Evolutionary conservation across 1,140 invertebrate genomes (phyloP).

Genomic region (Pomacea maculata): DNA sequence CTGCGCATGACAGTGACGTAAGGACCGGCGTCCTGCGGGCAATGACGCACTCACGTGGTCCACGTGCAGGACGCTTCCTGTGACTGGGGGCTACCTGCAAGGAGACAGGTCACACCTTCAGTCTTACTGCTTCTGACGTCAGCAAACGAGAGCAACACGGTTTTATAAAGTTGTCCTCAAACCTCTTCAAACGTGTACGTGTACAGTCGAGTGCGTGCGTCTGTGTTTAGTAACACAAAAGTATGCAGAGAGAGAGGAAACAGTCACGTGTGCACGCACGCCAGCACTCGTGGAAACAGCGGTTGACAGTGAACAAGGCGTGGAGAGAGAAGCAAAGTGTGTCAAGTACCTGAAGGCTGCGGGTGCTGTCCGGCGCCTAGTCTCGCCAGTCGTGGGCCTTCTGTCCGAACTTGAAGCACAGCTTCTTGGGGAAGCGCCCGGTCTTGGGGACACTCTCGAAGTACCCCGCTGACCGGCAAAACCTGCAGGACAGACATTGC

Average conservation of each 20-base stretch:
- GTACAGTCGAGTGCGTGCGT: too few species aligned
- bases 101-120: too few species aligned
- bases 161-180: too few species aligned
- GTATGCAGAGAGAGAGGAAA: background rate
- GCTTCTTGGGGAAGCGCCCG: slow-evolving; percentile 69
- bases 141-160: too few species aligned
- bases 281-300: background rate
- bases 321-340: background rate
- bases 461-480: slow-evolving; percentile 52
- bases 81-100: too few species aligned
- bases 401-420: slow-evolving; percentile 67
- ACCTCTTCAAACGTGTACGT: background rate
- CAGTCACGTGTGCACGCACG: background rate
- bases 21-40: too few species aligned
- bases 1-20: too few species aligned
- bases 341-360: background rate
- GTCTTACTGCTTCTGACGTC: too few species aligned
- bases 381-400: slow-evolving; percentile 36
- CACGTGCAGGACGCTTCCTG: too few species aligned
- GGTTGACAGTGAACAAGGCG: background rate
- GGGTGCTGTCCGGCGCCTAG: background rate
- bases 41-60: too few species aligned
- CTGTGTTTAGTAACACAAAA: too few species aligned
- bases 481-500: slow-evolving; percentile 38
- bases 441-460: slow-evolving; percentile 66